Evolutionary conservation across 2,113 vertebrate genomes (phyloP).

Genomic region (Indri indri): DNA sequence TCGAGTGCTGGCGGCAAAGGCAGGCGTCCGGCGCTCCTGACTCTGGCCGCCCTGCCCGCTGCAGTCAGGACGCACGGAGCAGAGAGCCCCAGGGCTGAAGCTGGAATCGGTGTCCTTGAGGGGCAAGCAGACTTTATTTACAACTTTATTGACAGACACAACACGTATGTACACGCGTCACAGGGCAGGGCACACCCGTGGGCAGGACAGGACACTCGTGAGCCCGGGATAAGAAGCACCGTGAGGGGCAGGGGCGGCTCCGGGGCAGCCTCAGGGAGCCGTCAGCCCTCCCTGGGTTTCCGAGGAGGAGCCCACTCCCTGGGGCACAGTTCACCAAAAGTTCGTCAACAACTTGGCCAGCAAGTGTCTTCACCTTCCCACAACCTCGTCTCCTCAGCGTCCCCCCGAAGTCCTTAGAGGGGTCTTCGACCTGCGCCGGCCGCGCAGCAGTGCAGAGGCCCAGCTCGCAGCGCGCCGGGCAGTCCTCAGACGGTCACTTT

Average conservation of each 20-base stretch:
- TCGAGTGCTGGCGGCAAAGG: too few species aligned
- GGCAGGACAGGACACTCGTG: neutral
- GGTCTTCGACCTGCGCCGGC: neutral
- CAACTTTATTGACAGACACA: slow-evolving; percentile 29
- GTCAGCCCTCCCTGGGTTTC: neutral
- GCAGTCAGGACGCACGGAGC: neutral
- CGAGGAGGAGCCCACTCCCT: fast-evolving
- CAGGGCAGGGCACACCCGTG: neutral
- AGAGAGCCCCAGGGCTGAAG: neutral
- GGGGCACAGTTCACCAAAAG: fast-evolving
- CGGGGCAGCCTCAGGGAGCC: neutral
- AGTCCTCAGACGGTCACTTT: slow-evolving; percentile 87
- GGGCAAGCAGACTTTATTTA: slow-evolving; percentile 35
- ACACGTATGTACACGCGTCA: neutral
- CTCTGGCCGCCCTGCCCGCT: neutral
- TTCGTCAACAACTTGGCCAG: neutral
- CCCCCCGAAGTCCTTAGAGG: neutral
- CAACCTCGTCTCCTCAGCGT: neutral
- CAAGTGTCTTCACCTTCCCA: slow-evolving; percentile 18
- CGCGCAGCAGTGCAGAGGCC: fast-evolving
- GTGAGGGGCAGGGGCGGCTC: neutral
- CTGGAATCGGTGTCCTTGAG: fast-evolving
- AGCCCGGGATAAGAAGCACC: neutral
- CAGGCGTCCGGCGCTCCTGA: too few species aligned
- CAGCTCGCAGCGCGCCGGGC: neutral